phyloP scores from a whole-genome alignment of 2,113 vertebrate species.

The Oryzias melastigma region DNA sequence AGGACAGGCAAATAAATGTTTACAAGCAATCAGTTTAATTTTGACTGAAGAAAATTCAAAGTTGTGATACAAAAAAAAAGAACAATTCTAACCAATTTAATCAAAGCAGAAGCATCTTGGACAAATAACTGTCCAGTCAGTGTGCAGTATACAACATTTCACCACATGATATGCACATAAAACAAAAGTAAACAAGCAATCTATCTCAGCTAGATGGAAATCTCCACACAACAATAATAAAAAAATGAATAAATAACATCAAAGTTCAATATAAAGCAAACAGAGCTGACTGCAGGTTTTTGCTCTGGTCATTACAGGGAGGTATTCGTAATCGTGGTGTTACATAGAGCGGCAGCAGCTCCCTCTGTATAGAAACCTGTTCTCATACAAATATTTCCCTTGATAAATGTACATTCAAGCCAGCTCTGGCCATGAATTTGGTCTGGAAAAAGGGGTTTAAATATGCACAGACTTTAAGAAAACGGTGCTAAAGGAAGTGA shows the following conservation, averaged over 20 bases:
- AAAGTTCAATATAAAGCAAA: conserved; percentile 48
- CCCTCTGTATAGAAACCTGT: conserved; percentile 27
- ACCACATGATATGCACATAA: conserved; percentile 74
- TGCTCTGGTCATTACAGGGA: conserved; percentile 28
- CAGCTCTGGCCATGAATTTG: conserved; percentile 29
- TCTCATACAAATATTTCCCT: conserved; percentile 16
- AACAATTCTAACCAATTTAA: conserved; percentile 14
- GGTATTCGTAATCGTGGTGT: conserved; percentile 27
- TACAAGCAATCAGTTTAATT: conserved; percentile 73
- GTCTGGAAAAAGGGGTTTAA: conserved; percentile 30
- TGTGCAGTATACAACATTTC: conserved; percentile 74
- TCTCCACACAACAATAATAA: conserved; percentile 52
- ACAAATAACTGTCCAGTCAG: conserved; percentile 48
- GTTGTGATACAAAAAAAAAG: conserved; percentile 55
- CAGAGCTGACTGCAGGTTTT: conserved; percentile 24
- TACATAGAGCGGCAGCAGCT: conserved; percentile 28
- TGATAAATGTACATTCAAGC: conserved; percentile 58
- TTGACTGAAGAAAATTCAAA: conserved; percentile 56
- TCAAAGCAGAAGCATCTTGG: conserved; percentile 36
- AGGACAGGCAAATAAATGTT: conserved; percentile 10
- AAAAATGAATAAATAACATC: conserved; percentile 51
- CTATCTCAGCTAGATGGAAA: conserved; percentile 42
- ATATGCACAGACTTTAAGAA: conserved; percentile 11
- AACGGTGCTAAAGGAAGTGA: neutral
- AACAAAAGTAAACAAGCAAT: conserved; percentile 61